Evolutionary conservation across 2,113 vertebrate genomes (phyloP), one percentile per base, ranked within the genome.

Genomic region (Esox niger): DNA sequence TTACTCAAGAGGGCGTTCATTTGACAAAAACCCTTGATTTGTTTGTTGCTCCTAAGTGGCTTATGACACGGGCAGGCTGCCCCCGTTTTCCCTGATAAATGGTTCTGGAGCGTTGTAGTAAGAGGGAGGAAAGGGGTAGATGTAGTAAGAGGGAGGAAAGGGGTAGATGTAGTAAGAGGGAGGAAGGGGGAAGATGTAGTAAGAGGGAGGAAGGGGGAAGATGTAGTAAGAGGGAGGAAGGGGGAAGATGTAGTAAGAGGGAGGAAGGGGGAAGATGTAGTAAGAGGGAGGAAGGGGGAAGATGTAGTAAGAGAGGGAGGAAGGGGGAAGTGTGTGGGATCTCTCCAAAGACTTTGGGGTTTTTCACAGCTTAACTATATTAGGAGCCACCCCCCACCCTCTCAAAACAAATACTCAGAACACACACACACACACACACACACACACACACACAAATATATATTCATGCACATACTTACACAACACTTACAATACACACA

Each of bases 41-140:
- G 88, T 89, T 89, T 89, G 88, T 86, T 86, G 85, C 87, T 86
- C 88, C 85, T 82, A 84, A 86, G 83, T 86, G 85, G 85, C 84
- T 85, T 85, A 84, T 73, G 75, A 86, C 84, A 85, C 80, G n/a
- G n/a, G 82, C 84, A 80, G 79, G 84, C 84, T 86, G 85, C 85
- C 87, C 84, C 88, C 82, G 82, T 86, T 85, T 81, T 79, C 13
- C 71, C 86, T 89, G 85, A 84, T 85, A 80, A 87, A 87, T 85
- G 79, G 75, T 76, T 83, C 75, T 85, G 78, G 66, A 80, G 82
- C 83, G 84, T 74, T 43, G n/a, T n/a, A n/a, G n/a, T n/a, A n/a
- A n/a, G n/a, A n/a, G n/a, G n/a, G n/a, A n/a, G 35, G 35, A 43
- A 43, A 15, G 35, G 17, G 38, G n/a, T n/a, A 1, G 13, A 43